Base-by-base conservation (phyloP, 53 echinoderm and acorn worm genomes). In the Crossaster papposus region DNA sequence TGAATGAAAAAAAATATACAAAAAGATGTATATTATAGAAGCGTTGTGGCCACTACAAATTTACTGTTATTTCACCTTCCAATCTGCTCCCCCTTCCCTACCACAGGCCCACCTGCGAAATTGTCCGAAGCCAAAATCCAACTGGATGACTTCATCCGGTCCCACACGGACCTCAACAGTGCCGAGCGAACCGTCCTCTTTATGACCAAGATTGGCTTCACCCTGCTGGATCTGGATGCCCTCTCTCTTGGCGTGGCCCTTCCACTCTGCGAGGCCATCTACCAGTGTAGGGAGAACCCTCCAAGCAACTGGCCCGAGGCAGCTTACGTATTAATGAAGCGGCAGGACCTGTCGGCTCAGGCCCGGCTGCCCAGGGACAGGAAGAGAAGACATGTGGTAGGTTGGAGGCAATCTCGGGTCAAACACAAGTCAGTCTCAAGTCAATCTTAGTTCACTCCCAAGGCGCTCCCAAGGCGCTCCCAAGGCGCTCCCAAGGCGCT, bases 271-370 rank as follows among this genome's bases (percentile, higher is more conserved):
- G 92, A 98, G 55, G 89, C 88, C 5, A 91, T 91, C 34, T 82
- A 91, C 71, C 88, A 90, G 54, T 93, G 96, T 52, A 88, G 92
- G 81, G 95, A 94, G 64, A 92, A 91, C 30, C 99, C 99, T 2
- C 99, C 95, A 1, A 89, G 91, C 51, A 90, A 90, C 51, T 96
- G 99, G 99, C 94, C 99, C 2, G 94, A 96, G 91, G 91, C 91
- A 2, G 99, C 99, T 7, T 99, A 96, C 76, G 92, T 89, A 54
- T 90, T 96, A 34, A 92, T 95, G 28, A 93, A 93, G 14, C 79
- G 96, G 51, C 93, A 96, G 81, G 96, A 96, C 88, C 90, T 99
- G 12, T 94, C 96, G 7, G 92, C 87, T 14, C 96, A 99, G 87
- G 94, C 92, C 23, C 89, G 92, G 51, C 79, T 99, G 91, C 93